Base-by-base conservation (phyloP, 2,888 invertebrate genomes). In the Phlogophora meticulosa region DNA sequence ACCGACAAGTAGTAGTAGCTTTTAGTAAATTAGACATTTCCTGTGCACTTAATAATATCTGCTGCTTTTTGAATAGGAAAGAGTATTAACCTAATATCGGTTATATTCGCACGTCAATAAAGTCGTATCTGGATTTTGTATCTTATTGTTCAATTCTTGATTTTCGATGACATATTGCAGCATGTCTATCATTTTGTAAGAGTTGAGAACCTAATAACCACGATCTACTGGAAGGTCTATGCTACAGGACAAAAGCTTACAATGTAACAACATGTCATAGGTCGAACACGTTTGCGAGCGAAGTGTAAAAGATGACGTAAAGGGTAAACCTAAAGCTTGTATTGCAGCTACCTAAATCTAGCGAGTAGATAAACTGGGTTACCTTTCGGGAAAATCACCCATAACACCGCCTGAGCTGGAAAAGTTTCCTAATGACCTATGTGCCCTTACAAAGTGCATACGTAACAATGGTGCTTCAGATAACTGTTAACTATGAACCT, bases 401-500 rank as follows among this genome's bases (percentile, higher is more conserved):
- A 28, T 32, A 1, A 9, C 1, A n/a, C 22, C n/a, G 7, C 17
- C 10, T 15, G 3, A 2, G 20, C 10, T 49, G 11, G 9, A 51
- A 48, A 73, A 28, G 10, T 48, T 67, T 36, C 43, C 17, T 13
- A 48, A 13, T 45, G 22, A 61, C 24, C 38, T 43, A 15, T 46
- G n/a, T 59, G 22, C n/a, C n/a, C 48, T 45, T 53, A 24, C 22
- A 58, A 76, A 59, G 15, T 43, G 22, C 51, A 55, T 10, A 61
- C 28, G 11, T 22, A 36, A 22, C 38, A 28, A 9, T 32, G 15
- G 4, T 57, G 15, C 7, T 42, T 17, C 7, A 34, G 42, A 77
- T 56, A 42, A 78, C 28, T 61, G 20, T 17, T 74, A 17, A 9
- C 22, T 62, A 34, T 61, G 43, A 56, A 45, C 20, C 20, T 58